Percentiles rank a stretch among this genome's conserved stretches.
phyloP scores from a whole-genome alignment of 2,888 invertebrate species.

The Pyralis farinalis region DNA sequence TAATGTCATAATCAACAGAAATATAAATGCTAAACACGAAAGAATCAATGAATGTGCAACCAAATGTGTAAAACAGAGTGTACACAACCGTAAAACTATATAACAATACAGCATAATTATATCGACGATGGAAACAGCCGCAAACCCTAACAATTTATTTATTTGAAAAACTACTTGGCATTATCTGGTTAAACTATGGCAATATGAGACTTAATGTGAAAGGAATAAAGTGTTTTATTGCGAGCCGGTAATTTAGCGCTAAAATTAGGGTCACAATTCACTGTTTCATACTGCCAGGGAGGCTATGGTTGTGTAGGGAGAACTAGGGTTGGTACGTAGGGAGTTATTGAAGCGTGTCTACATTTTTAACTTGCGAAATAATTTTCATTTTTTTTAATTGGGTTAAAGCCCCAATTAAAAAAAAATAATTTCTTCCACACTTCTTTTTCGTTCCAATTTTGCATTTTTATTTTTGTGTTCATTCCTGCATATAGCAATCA shows the following conservation, averaged over 20 bases:
- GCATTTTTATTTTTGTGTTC: too few species aligned
- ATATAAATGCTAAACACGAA: too few species aligned
- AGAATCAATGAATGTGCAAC: too few species aligned
- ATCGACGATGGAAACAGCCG: conserved; percentile 59
- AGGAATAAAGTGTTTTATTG: conserved; percentile 32
- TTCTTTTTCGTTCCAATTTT: too few species aligned
- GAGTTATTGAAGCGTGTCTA: neutral
- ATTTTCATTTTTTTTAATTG: too few species aligned
- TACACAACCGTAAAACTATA: neutral
- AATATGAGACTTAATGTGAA: conserved; percentile 27
- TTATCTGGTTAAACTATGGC: conserved; percentile 20
- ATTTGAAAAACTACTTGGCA: conserved; percentile 60
- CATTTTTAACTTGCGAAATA: too few species aligned
- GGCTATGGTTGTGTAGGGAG: conserved; percentile 10
- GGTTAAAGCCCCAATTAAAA: too few species aligned
- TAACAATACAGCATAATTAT: conserved; percentile 46
- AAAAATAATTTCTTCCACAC: too few species aligned
- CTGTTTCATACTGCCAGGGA: conserved; percentile 22
- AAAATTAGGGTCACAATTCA: conserved; percentile 55
- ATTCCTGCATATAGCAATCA: too few species aligned
- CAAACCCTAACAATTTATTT: conserved; percentile 64
- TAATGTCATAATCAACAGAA: too few species aligned
- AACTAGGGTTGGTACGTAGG: conserved; percentile 4
- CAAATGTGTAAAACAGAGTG: too few species aligned
- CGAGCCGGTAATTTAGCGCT: conserved; percentile 27